These are phyloP conservation scores for Aplochiton taeniatus DNA, from an alignment of 2,797 vertebrate species.

Conservation along the genomic window DNA sequence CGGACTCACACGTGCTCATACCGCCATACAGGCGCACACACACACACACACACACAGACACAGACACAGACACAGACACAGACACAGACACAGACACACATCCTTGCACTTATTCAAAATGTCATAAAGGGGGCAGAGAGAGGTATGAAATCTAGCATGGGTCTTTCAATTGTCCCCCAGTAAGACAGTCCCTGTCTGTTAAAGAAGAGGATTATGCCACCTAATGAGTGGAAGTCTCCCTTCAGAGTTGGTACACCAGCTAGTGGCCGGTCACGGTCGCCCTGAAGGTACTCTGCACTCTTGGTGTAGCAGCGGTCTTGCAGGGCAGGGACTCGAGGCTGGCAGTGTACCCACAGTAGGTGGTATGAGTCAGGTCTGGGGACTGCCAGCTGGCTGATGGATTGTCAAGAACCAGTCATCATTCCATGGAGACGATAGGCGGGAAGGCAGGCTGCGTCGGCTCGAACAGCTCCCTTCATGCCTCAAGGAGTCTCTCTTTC, in stretches of 20 bases:
- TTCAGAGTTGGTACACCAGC: not conserved
- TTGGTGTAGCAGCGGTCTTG: not conserved
- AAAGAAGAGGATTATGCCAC: constrained; percentile 25
- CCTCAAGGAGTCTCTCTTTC: not conserved
- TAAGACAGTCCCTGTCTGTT: constrained; percentile 6
- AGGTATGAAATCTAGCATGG: not conserved
- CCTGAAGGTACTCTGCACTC: not conserved
- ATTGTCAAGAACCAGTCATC: constrained; percentile 20
- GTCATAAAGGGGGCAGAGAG: too few species aligned
- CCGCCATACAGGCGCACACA: too few species aligned
- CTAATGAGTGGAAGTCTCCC: constrained; percentile 22
- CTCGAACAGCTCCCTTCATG: not conserved
- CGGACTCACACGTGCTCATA: too few species aligned
- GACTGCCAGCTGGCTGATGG: constrained; percentile 12
- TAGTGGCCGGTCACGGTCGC: not conserved
- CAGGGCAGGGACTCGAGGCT: constrained; percentile 7
- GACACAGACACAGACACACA: too few species aligned
- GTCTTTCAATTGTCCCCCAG: constrained; percentile 13
- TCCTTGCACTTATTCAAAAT: too few species aligned
- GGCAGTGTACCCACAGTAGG: constrained; percentile 15
- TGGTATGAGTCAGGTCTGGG: not conserved
- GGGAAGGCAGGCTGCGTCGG: not conserved
- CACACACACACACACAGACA: too few species aligned
- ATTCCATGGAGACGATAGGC: constrained; percentile 11
- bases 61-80: too few species aligned